Evolutionary conservation across 1,140 invertebrate species (phyloP), one percentile per base, ranked within the genome.

Genomic region (Drosophila quadrilineata): DNA sequence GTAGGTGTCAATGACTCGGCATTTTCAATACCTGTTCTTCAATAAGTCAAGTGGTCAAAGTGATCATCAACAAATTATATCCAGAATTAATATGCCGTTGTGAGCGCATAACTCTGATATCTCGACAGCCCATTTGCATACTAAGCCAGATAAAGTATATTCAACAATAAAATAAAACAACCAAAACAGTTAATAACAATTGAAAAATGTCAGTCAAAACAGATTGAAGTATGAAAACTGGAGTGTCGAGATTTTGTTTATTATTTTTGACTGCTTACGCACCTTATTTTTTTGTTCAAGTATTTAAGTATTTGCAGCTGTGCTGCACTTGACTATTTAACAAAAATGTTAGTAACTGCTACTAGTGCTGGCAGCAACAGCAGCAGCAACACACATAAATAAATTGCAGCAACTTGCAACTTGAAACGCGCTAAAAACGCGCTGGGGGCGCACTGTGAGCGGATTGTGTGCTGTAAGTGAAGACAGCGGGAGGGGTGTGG

Each of bases 241-340:
- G 29, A 24, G 43, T 49, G 28, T 5, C 22, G 21, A 49, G 49
- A 17, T 57, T n/a, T n/a, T n/a, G n/a, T n/a, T n/a, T n/a, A n/a
- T n/a, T n/a, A n/a, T n/a, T n/a, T n/a, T n/a, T n/a, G n/a, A n/a
- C n/a, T 5, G 16, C 35, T 70, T 60, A 79, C 76, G 71, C 75
- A 68, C 40, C 22, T 14, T 38, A 6, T n/a, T n/a, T n/a, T n/a
- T n/a, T n/a, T n/a, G n/a, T n/a, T n/a, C n/a, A n/a, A n/a, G n/a
- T n/a, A n/a, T n/a, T 36, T 10, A 35, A 65, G 60, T 26, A 64
- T 71, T 43, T 73, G 69, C 79, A 79, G 74, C 70, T 79, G 79
- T 84, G 79, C 70, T 75, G 71, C 74, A 68, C 79, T 85, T 84
- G 77, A 84, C 58, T 76, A 72, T 35, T 57, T 31, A 3, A 28